Percentiles rank a stretch among this genome's conserved stretches.
Evolutionary conservation across 1,140 invertebrate genomes (phyloP).

Genomic region (Oedothorax gibbosus): DNA sequence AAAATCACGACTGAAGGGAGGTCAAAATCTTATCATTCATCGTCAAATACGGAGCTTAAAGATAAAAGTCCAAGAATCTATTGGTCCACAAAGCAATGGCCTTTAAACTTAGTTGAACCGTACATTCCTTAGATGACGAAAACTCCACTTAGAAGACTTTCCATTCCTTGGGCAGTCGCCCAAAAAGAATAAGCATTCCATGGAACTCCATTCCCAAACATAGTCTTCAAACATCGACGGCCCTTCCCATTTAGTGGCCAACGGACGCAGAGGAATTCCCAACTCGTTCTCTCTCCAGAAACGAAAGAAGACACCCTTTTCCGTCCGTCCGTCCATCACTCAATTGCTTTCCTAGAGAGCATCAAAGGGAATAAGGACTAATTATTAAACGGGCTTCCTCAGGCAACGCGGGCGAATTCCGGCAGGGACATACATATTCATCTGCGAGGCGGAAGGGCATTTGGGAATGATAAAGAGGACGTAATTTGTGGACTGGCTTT

Average conservation of each 20-base stretch:
- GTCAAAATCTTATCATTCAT: too few species aligned
- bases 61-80: too few species aligned
- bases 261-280: conserved; percentile 6
- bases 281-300: not conserved
- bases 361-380: conserved; percentile 48
- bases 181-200: too few species aligned
- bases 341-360: conserved; percentile 41
- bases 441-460: conserved; percentile 7
- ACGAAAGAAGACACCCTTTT: conserved; percentile 39
- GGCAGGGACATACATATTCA: conserved; percentile 46
- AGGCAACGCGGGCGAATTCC: conserved; percentile 37
- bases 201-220: not conserved
- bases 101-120: too few species aligned
- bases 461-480: conserved; percentile 37
- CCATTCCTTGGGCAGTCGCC: too few species aligned
- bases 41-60: too few species aligned
- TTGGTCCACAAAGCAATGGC: too few species aligned
- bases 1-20: too few species aligned
- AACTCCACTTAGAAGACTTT: too few species aligned
- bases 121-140: too few species aligned
- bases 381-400: conserved; percentile 45
- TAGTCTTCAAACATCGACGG: conserved; percentile 2
- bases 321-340: conserved; percentile 24
- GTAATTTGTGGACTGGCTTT: conserved; percentile 22
- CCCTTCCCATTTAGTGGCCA: conserved; percentile 21